These are phyloP conservation scores for Picus viridis DNA, from an alignment of 2,797 vertebrate species.

Conservation along the genomic window DNA sequence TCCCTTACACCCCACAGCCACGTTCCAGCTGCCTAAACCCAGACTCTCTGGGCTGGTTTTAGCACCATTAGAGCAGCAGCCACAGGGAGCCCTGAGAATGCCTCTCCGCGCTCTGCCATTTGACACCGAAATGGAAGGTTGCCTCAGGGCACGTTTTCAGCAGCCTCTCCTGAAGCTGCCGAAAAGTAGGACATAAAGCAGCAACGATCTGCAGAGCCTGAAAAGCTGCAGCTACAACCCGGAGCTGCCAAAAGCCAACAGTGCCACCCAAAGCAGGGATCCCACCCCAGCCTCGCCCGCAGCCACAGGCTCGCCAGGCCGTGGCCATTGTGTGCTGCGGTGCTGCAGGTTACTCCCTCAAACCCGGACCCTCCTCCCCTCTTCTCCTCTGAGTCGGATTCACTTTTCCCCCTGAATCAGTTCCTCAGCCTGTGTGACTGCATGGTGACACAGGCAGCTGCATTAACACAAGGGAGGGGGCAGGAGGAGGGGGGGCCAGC, in stretches of 20 bases:
- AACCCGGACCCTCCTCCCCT: not conserved
- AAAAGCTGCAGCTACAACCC: not conserved
- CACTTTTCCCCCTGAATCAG: not conserved
- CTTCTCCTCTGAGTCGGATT: not conserved
- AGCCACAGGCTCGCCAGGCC: not conserved
- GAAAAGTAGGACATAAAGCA: conserved; percentile 58
- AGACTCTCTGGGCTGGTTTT: not conserved
- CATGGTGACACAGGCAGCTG: not conserved
- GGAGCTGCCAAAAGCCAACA: not conserved
- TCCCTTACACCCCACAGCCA: not conserved
- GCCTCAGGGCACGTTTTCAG: conserved; percentile 15
- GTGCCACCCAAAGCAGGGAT: not conserved
- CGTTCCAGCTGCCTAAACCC: not conserved
- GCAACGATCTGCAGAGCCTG: conserved; percentile 32
- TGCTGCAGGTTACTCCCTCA: not conserved
- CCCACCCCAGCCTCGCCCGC: not conserved
- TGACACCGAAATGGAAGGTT: conserved; percentile 50
- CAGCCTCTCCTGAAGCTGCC: not conserved
- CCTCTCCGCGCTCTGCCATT: not conserved
- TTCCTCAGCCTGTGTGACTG: not conserved
- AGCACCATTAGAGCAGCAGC: not conserved
- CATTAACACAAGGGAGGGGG: not conserved
- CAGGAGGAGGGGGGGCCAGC: not conserved
- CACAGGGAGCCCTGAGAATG: accelerated
- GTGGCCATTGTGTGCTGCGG: not conserved